Conservation (phyloP, 2,888 invertebrate genomes). For the Empis livida region DNA sequence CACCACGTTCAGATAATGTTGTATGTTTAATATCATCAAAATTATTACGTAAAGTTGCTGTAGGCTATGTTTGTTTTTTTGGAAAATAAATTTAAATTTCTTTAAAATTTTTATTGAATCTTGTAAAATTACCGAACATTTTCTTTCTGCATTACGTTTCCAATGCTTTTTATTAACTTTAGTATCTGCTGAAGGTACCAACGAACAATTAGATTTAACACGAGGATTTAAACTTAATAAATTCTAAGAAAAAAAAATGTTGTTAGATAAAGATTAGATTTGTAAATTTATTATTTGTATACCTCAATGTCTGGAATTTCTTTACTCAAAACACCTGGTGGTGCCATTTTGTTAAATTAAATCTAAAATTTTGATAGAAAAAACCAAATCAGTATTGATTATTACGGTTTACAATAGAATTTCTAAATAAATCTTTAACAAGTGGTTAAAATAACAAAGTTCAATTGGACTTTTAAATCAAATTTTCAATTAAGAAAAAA, state of each 20-base stretch:
- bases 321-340: slow-evolving; percentile 46
- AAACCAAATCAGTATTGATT: no score
- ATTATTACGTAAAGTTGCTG: slow-evolving; percentile 45
- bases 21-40: slow-evolving; percentile 97
- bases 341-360: slow-evolving; percentile 21
- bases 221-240: slow-evolving; percentile 76
- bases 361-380: no score
- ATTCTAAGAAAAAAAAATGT: slow-evolving; percentile 50
- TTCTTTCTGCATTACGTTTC: slow-evolving; percentile 84
- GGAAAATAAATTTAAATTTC: not conserved
- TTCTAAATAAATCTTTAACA: no score
- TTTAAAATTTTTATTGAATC: not conserved
- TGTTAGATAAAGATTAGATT: slow-evolving; percentile 11
- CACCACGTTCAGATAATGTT: slow-evolving; percentile 89
- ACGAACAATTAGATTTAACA: slow-evolving; percentile 57
- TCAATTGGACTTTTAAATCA: no score
- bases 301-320: slow-evolving; percentile 78
- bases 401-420: no score
- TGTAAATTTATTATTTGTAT: slow-evolving; percentile 20
- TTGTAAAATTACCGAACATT: slow-evolving; percentile 63
- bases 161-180: slow-evolving; percentile 84
- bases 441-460: no score
- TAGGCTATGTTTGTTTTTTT: no score
- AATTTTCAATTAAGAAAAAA: no score
- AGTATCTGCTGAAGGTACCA: slow-evolving; percentile 73